Evolutionary conservation across 2,888 invertebrate genomes (phyloP).

Genomic region (Lycia hirtaria): DNA sequence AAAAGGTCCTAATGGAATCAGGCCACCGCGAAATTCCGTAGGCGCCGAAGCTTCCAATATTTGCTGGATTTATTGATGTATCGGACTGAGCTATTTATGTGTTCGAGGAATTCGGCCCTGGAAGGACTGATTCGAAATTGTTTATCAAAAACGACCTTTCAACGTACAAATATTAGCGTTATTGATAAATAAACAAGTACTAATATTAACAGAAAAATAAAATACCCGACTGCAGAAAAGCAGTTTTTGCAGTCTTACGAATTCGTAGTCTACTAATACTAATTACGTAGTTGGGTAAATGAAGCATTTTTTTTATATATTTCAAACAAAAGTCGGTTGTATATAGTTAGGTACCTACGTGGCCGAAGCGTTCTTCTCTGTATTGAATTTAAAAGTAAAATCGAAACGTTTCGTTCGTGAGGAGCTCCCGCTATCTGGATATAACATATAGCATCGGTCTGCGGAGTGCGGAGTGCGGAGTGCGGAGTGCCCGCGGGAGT

Average conservation of each 20-base stretch:
- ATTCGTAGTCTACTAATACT: too few relatives aligned
- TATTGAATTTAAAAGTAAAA: too few relatives aligned
- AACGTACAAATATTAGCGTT: not conserved
- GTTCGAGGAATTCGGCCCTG: not conserved
- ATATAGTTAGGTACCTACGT: too few relatives aligned
- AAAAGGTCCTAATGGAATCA: slow-evolving; percentile 79
- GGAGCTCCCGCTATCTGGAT: not conserved
- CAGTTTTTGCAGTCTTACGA: too few relatives aligned
- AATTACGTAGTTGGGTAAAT: too few relatives aligned
- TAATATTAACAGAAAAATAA: too few relatives aligned
- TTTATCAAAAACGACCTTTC: not conserved
- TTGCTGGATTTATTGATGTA: slow-evolving; percentile 32
- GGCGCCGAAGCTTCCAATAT: slow-evolving; percentile 31
- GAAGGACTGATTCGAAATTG: not conserved
- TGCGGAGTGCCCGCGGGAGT: slow-evolving; percentile 1
- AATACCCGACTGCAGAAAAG: too few relatives aligned
- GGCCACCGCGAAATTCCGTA: slow-evolving; percentile 41
- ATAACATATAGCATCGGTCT: not conserved
- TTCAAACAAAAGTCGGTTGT: too few relatives aligned
- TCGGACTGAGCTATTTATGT: slow-evolving; percentile 18
- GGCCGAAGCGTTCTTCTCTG: too few relatives aligned
- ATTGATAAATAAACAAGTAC: too few relatives aligned
- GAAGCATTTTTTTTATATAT: too few relatives aligned
- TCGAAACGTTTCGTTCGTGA: too few relatives aligned
- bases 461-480: not conserved